Conservation (phyloP, 2,113 vertebrate genomes). For the Chionis minor region DNA sequence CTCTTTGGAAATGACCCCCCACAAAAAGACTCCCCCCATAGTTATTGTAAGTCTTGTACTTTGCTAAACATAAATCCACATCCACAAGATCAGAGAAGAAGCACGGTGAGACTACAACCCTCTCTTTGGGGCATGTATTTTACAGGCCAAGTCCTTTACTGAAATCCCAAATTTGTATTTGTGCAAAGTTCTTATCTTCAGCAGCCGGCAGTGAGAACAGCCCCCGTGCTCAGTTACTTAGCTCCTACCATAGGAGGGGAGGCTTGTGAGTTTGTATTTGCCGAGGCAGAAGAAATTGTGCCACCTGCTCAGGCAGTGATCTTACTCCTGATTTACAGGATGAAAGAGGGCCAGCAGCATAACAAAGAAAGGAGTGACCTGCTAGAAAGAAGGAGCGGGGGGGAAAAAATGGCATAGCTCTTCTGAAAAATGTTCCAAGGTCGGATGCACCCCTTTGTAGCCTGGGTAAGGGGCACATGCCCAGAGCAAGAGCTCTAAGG, state of each 20-base stretch:
- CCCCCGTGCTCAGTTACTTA: not conserved
- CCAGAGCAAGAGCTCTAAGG: not conserved
- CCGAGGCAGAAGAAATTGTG: not conserved
- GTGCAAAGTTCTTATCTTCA: not conserved
- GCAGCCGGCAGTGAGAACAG: not conserved
- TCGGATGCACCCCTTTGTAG: not conserved
- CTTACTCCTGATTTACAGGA: not conserved
- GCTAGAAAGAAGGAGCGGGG: not conserved
- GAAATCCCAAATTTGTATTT: fast-evolving
- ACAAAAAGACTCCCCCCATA: not conserved
- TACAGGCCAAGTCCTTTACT: not conserved
- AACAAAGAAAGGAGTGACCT: not conserved
- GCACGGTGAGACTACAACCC: not conserved
- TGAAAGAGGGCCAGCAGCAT: not conserved
- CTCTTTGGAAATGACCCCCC: not conserved
- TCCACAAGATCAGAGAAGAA: not conserved
- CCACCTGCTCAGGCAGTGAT: not conserved
- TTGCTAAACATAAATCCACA: not conserved
- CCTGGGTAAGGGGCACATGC: not conserved
- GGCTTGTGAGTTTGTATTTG: not conserved
- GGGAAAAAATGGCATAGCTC: not conserved
- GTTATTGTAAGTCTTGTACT: not conserved
- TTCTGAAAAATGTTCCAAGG: not conserved
- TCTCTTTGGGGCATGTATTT: not conserved
- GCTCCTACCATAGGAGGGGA: not conserved